A percentile compares a stretch with the other conserved stretches of the same genome.
These are phyloP conservation scores for Lepus oiostolus DNA, from an alignment of 2,797 vertebrate species.

Conservation along the genomic window DNA sequence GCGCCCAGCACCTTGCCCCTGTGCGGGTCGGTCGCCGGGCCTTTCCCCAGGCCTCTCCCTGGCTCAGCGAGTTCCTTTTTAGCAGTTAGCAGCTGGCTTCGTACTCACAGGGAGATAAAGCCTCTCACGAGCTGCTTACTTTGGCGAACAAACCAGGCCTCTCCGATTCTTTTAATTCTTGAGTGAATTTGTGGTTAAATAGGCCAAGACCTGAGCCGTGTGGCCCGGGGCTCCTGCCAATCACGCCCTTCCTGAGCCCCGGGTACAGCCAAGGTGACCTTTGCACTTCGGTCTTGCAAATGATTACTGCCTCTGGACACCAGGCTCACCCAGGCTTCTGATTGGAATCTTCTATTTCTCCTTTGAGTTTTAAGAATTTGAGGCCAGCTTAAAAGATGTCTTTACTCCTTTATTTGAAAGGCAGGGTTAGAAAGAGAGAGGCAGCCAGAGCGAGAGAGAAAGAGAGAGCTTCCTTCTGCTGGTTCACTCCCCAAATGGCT, in stretches of 20 bases:
- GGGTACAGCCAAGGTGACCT: neutral
- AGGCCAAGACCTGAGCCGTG: neutral
- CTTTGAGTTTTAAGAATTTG: neutral
- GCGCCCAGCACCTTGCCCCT: too few relatives aligned
- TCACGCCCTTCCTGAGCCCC: neutral
- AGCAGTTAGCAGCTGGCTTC: conserved; percentile 50
- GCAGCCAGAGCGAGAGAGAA: too few relatives aligned
- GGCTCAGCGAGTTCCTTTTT: neutral
- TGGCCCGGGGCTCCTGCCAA: neutral
- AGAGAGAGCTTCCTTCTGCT: too few relatives aligned
- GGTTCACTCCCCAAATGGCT: too few relatives aligned
- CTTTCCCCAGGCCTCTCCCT: too few relatives aligned
- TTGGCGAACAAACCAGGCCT: conserved; percentile 47
- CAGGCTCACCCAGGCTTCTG: neutral
- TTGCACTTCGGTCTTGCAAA: neutral
- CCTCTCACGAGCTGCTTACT: conserved; percentile 62
- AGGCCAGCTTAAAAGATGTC: neutral
- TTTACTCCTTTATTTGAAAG: neutral
- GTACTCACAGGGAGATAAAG: conserved; percentile 59
- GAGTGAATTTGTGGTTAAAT: neutral
- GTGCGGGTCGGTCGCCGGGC: too few relatives aligned
- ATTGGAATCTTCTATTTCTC: neutral
- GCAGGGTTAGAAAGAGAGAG: too few relatives aligned
- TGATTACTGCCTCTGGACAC: too few relatives aligned
- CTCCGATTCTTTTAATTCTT: conserved; percentile 47